phyloP scores from a whole-genome alignment of 2,797 vertebrate genomes.

The Pteropus rufus region DNA sequence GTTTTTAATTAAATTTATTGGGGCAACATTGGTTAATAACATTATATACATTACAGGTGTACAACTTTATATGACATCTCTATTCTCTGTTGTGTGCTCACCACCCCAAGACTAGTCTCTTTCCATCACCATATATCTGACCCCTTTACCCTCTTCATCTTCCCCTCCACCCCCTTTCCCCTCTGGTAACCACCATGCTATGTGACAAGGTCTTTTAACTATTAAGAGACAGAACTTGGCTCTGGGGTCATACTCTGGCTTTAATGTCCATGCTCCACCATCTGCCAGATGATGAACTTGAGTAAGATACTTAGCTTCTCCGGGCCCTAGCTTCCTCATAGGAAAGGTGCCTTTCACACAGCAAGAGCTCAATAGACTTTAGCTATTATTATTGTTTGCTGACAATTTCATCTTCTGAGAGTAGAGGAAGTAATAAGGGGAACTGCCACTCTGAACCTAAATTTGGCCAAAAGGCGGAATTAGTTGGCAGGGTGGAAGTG shows the following conservation, averaged over 20 bases:
- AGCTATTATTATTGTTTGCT: conserved; percentile 44
- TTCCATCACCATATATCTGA: neutral
- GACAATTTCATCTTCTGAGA: conserved; percentile 63
- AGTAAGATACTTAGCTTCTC: neutral
- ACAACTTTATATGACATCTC: neutral
- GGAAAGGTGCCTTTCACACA: neutral
- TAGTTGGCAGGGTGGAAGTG: conserved; percentile 66
- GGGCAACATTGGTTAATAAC: neutral
- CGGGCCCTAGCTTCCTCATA: neutral
- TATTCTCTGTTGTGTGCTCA: neutral
- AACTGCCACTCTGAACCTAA: conserved; percentile 63
- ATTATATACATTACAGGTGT: neutral
- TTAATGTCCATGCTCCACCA: neutral
- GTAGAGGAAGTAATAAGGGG: conserved; percentile 65
- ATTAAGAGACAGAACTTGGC: neutral
- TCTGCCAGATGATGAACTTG: neutral
- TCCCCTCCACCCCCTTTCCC: neutral
- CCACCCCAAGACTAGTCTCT: neutral
- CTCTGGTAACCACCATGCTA: neutral
- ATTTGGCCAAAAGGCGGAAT: conserved; percentile 71
- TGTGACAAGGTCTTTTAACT: too few species aligned
- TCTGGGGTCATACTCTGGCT: neutral
- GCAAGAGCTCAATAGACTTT: neutral
- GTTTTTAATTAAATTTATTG: neutral
- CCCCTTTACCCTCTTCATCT: neutral